A percentile compares a stretch with the other conserved stretches of the same genome.
Evolutionary conservation across 2,113 vertebrate species (phyloP).

Genomic region (Scartelaos histophorus): DNA sequence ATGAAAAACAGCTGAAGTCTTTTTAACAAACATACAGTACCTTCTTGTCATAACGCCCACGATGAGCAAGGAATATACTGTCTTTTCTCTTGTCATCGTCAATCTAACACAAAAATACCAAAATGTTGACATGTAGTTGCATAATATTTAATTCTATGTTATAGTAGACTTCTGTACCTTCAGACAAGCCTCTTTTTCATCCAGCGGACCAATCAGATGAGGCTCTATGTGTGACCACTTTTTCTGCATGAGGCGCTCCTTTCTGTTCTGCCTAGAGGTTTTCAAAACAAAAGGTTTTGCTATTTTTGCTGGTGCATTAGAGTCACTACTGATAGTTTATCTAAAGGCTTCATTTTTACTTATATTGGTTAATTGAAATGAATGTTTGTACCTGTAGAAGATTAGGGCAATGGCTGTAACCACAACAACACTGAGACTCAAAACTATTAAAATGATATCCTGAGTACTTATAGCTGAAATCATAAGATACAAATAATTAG

Average conservation of each 20-base stretch:
- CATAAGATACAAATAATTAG: neutral
- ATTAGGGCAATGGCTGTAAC: slow-evolving; percentile 85
- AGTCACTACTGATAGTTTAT: neutral
- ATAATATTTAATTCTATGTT: neutral
- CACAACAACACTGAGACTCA: slow-evolving; percentile 82
- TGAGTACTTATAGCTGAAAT: slow-evolving; percentile 71
- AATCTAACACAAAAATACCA: slow-evolving; percentile 78
- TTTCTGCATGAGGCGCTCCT: slow-evolving; percentile 81
- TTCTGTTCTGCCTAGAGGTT: slow-evolving; percentile 85
- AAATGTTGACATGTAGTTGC: neutral
- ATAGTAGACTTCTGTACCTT: slow-evolving; percentile 78
- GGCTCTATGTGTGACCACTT: slow-evolving; percentile 91
- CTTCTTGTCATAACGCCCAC: slow-evolving; percentile 95
- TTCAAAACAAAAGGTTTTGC: slow-evolving; percentile 1
- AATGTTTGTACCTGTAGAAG: slow-evolving; percentile 83
- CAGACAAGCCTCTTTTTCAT: slow-evolving; percentile 86
- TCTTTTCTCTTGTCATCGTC: slow-evolving; percentile 91
- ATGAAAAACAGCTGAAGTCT: neutral
- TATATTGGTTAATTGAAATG: neutral
- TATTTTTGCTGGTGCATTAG: neutral
- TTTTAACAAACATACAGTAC: slow-evolving; percentile 56
- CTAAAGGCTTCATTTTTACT: neutral
- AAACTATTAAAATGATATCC: slow-evolving; percentile 85
- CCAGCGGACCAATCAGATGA: slow-evolving; percentile 85
- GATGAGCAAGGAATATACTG: slow-evolving; percentile 76